phyloP scores from a whole-genome alignment of 2,797 vertebrate species.

The Dendrocincla tyrannina region DNA sequence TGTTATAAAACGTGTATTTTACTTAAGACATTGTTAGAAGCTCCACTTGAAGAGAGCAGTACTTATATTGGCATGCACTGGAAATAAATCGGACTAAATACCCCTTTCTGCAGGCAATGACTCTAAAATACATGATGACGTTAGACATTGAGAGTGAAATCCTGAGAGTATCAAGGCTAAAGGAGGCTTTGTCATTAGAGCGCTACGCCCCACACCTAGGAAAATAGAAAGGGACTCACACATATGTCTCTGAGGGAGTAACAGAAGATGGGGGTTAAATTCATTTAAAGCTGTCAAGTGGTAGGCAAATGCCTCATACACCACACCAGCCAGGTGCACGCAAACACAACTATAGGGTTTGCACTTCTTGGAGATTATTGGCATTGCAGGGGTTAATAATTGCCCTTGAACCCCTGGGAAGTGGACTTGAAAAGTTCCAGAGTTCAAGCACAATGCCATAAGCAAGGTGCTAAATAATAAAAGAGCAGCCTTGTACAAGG shows the following conservation, averaged over 20 bases:
- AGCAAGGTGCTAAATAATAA: slow-evolving; percentile 71
- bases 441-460: slow-evolving; percentile 49
- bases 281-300: background rate
- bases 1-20: background rate
- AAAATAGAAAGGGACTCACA: background rate
- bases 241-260: background rate
- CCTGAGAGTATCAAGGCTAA: background rate
- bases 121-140: background rate
- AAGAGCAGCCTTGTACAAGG: slow-evolving; percentile 49
- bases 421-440: slow-evolving; percentile 58
- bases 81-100: background rate
- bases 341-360: rapidly evolving
- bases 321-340: background rate
- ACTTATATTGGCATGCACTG: background rate
- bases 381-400: slow-evolving; percentile 16
- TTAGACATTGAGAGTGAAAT: background rate
- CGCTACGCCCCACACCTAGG: background rate
- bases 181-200: background rate
- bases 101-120: background rate
- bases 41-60: background rate
- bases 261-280: background rate
- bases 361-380: background rate
- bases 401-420: slow-evolving; percentile 49
- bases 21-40: background rate
- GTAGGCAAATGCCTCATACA: rapidly evolving